Evolutionary conservation across 2,888 invertebrate species (phyloP).

Genomic region (Andrena fulva): DNA sequence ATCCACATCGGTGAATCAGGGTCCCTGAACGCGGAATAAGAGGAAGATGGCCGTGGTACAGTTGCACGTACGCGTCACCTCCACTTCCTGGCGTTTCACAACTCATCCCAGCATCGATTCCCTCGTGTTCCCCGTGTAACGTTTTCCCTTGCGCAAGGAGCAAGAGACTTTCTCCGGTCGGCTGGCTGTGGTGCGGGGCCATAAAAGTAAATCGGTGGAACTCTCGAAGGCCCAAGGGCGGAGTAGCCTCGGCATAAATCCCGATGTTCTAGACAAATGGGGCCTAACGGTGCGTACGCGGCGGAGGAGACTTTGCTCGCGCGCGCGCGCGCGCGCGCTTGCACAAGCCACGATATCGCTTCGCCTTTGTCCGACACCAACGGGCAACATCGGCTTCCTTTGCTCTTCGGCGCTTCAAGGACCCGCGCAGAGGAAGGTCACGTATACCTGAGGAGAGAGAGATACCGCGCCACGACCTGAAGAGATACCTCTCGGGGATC

Average conservation of each 20-base stretch:
- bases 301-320: slow-evolving; percentile 36
- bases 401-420: slow-evolving; percentile 58
- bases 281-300: slow-evolving; percentile 75
- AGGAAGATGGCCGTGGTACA: slow-evolving; percentile 1
- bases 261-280: slow-evolving; percentile 76
- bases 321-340: slow-evolving; percentile 43
- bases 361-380: slow-evolving; percentile 70
- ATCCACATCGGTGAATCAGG: slow-evolving; percentile 23
- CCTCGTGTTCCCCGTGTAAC: slow-evolving; percentile 41
- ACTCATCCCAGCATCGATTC: slow-evolving; percentile 15
- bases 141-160: slow-evolving; percentile 51
- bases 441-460: slow-evolving; percentile 59
- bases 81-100: slow-evolving; percentile 22
- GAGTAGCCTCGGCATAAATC: slow-evolving; percentile 68
- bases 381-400: slow-evolving; percentile 52
- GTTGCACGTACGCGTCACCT: slow-evolving; percentile 33
- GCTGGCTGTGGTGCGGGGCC: slow-evolving; percentile 17
- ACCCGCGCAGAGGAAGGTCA: slow-evolving; percentile 58
- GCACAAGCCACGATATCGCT: slow-evolving; percentile 56
- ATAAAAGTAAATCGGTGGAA: slow-evolving; percentile 64
- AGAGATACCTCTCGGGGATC: slow-evolving; percentile 25
- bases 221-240: slow-evolving; percentile 56
- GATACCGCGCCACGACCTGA: slow-evolving; percentile 32
- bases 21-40: not conserved
- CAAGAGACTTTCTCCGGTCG: slow-evolving; percentile 49